A percentile compares a stretch with the other conserved stretches of the same genome.
phyloP scores from a whole-genome alignment of 1,140 invertebrate genomes.

The Ephestia elutella region DNA sequence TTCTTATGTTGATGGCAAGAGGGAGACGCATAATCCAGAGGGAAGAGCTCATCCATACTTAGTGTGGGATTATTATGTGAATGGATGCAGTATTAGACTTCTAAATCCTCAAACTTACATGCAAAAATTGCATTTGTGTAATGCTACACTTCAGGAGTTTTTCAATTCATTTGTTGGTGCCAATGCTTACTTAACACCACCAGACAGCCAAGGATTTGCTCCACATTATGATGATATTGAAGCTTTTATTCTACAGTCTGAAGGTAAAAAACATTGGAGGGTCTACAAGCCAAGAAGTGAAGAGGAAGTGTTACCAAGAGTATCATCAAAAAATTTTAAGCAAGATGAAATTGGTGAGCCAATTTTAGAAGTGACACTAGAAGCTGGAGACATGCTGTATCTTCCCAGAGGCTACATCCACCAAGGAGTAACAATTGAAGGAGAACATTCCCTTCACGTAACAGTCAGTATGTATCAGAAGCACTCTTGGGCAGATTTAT shows the following conservation, averaged over 20 bases:
- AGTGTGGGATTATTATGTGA: conserved; percentile 93
- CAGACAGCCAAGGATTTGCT: conserved; percentile 96
- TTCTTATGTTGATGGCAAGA: conserved; percentile 84
- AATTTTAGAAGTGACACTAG: conserved; percentile 86
- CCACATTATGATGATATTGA: conserved; percentile 99
- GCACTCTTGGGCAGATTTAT: conserved; percentile 91
- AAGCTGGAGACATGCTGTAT: conserved; percentile 94
- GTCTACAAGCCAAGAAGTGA: conserved; percentile 85
- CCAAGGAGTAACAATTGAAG: conserved; percentile 85
- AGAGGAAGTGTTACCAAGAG: conserved; percentile 82
- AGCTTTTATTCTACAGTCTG: conserved; percentile 96
- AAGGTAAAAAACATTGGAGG: conserved; percentile 96
- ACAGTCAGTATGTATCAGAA: conserved; percentile 94
- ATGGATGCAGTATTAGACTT: conserved; percentile 93
- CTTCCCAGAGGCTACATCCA: conserved; percentile 95
- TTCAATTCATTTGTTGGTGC: conserved; percentile 95
- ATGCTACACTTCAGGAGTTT: conserved; percentile 92
- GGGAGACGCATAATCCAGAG: conserved; percentile 91
- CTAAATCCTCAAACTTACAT: conserved; percentile 94
- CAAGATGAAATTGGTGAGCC: conserved; percentile 86
- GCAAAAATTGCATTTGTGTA: conserved; percentile 76
- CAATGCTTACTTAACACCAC: conserved; percentile 97
- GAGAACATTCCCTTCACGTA: conserved; percentile 91
- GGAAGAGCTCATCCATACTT: conserved; percentile 83
- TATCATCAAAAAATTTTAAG: conserved; percentile 89